Evolutionary conservation across 2,113 vertebrate species (phyloP), one percentile per base, ranked within the genome.

Genomic region (Poeciliopsis retropinna): DNA sequence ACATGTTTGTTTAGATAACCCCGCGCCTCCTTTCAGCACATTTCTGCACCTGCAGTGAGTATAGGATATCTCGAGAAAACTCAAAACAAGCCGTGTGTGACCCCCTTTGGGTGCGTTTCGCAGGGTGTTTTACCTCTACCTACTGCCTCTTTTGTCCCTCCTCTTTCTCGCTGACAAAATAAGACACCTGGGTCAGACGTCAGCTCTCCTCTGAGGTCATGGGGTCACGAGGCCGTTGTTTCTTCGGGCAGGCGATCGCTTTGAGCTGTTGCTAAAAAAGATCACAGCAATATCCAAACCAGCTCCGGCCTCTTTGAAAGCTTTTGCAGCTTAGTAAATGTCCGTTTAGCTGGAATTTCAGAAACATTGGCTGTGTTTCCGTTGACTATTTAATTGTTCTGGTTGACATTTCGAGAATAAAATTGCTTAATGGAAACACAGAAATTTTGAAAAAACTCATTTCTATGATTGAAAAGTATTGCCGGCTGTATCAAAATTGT

Each of bases 11-110:
- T 81, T 83, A 29, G 62, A 67, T 32, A 41, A 64, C 60, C 60
- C 22, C 13, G 41, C 14, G 29, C 63, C 15, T 39, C 47, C 30
- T 70, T 64, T 47, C 12, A 13, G 27, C 4, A 11, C 70, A 65
- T 32, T 57, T 78, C 72, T 86, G 91, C 94, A 95, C 91, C 94
- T 95, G 95, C 80, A 65, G 78, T 28, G 82, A 81, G 92, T 78
- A 94, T 95, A 85, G 89, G 83, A 83, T 95, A 51, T 93, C 94
- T 83, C 54, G 64, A 19, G 75, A 65, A 41, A 84, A 92, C 80
- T 87, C 91, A 92, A 93, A 94, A 93, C 92, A 94, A 91, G 75
- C 44, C 78, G 54, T 57, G 69, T 79, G 70, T 41, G 39, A 15
- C 74, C 90, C 89, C 82, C 84, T 78, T 51, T 79, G 13, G 67